Evolutionary conservation across 2,113 vertebrate genomes (phyloP), one percentile per base, ranked within the genome.

Genomic region (Sander vitreus): DNA sequence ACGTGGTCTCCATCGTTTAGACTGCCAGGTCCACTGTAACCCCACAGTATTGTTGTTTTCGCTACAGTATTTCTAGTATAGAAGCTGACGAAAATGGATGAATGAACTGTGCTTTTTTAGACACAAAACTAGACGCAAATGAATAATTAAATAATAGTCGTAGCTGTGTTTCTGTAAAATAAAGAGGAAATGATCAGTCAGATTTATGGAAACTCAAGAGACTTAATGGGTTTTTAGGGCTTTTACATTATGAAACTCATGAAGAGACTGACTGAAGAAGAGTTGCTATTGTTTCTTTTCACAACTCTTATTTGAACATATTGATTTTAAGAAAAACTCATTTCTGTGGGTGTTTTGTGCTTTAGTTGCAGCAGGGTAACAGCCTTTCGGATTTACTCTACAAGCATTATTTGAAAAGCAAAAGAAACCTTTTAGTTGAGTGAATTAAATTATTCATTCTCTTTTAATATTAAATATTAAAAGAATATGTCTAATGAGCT

Each of bases 331-430:
- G 45, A 58, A 21, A 48, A 60, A 51, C 6, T 36, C 7, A 47
- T 23, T 48, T 55, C 10, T 36, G 30, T 54, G 36, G 1, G 25
- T 69, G 5, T 73, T 48, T 39, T 60, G 36, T 73, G 45, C 30
- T 81, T 53, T 30, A 23, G 30, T 68, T 58, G 55, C 54, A 63
- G 36, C 57, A 39, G 39, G n/a, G 4, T 43, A 73, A 36, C 45
- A 50, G 15, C 23, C 50, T 10, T 71, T 23, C 5, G 18, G 43
- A 67, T 80, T 76, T 55, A 36, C 30, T 54, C 21, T 3, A 43
- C 6, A 12, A 16, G 6, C 18, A 67, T 71, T 11, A 67, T 71
- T 11, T 18, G 48, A 23, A 57, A 71, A 55, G 16, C 23, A 27
- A 1, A 25, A 13, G 14, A 2, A 55, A n/a, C 18, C 50, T 55